phyloP scores from a whole-genome alignment of 2,888 invertebrate species.

The Drosophila limbata region DNA sequence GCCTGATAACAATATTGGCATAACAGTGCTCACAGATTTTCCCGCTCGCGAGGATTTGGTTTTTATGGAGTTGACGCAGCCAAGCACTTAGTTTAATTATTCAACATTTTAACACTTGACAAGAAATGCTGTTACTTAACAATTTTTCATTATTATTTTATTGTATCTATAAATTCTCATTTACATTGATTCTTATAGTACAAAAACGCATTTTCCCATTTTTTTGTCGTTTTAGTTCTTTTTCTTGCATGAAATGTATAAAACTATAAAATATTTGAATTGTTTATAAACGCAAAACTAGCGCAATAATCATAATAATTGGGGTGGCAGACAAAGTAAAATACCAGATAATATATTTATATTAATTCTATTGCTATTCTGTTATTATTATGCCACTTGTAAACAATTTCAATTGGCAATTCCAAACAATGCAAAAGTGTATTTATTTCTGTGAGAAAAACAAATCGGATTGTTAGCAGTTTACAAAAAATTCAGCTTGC shows the following conservation, averaged over 20 bases:
- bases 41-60: constrained; percentile 86
- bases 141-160: constrained; percentile 44
- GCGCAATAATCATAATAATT: constrained; percentile 23
- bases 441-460: constrained; percentile 13
- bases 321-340: constrained; percentile 28
- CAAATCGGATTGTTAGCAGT: constrained; percentile 13
- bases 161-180: constrained; percentile 58
- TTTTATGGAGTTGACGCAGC: constrained; percentile 67
- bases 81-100: constrained; percentile 5
- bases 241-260: constrained; percentile 44
- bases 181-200: constrained; percentile 52
- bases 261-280: constrained; percentile 53
- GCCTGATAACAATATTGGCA: constrained; percentile 88
- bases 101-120: constrained; percentile 6
- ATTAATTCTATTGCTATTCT: constrained; percentile 23
- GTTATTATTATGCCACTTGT: constrained; percentile 15
- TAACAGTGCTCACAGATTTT: constrained; percentile 87
- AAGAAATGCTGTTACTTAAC: constrained; percentile 24
- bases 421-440: constrained; percentile 21
- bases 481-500: constrained; percentile 55
- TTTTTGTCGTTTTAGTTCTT: constrained; percentile 20
- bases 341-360: constrained; percentile 20
- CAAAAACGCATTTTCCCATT: constrained; percentile 35
- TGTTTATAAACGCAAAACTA: constrained; percentile 28
- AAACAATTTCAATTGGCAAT: constrained; percentile 32